Percentiles rank a stretch among this genome's conserved stretches.
Conservation (phyloP, 1,140 invertebrate genomes). For the Littorina saxatilis region DNA sequence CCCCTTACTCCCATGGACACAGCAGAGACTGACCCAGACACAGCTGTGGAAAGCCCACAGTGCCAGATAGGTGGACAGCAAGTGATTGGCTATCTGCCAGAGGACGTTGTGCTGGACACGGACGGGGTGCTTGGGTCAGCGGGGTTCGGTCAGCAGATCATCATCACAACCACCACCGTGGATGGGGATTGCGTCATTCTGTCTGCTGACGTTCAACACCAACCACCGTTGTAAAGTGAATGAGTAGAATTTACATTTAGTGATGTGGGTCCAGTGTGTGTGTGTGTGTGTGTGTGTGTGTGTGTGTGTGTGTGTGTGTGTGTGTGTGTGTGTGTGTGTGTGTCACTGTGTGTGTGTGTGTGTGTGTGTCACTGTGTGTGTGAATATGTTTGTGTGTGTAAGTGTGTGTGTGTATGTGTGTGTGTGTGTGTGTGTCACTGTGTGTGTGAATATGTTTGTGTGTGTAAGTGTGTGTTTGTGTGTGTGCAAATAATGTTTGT, state of each 20-base stretch:
- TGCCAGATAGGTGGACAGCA: too few relatives aligned
- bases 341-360: background rate
- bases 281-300: conserved; percentile 10
- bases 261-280: too few relatives aligned
- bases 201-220: background rate
- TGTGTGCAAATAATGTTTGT: too few relatives aligned
- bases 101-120: background rate
- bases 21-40: too few relatives aligned
- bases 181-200: background rate
- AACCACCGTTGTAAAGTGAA: background rate
- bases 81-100: background rate
- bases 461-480: too few relatives aligned
- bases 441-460: too few relatives aligned
- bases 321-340: background rate
- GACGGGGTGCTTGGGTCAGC: too few relatives aligned
- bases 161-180: background rate
- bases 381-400: conserved; percentile 17
- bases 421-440: conserved; percentile 11
- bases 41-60: too few relatives aligned
- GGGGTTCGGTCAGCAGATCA: background rate
- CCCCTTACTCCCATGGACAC: too few relatives aligned
- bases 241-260: too few relatives aligned
- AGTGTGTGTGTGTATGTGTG: background rate
- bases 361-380: background rate
- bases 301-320: background rate